A percentile compares a stretch with the other conserved stretches of the same genome.
Evolutionary conservation across 1,140 invertebrate genomes (phyloP).

Genomic region (Drosophila carrolli): DNA sequence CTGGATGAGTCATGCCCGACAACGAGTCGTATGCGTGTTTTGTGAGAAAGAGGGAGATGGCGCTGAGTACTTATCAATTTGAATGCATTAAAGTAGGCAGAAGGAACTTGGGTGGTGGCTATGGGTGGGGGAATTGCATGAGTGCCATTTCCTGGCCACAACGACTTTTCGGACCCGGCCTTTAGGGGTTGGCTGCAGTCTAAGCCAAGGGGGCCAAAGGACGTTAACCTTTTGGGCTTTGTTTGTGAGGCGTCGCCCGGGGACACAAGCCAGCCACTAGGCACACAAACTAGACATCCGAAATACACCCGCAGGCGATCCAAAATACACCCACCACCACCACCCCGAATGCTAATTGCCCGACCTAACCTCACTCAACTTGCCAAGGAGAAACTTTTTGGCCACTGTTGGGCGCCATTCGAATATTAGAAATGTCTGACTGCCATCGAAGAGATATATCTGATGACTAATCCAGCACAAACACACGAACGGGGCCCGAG

Average conservation of each 20-base stretch:
- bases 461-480: conserved; percentile 43
- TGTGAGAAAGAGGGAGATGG: conserved; percentile 4
- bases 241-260: conserved; percentile 14
- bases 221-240: conserved; percentile 44
- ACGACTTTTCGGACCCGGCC: conserved; percentile 14
- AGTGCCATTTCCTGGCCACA: conserved; percentile 33
- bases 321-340: background rate
- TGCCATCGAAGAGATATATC: conserved; percentile 22
- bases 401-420: conserved; percentile 34
- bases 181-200: conserved; percentile 16
- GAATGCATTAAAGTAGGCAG: conserved; percentile 23
- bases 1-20: conserved; percentile 55
- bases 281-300: background rate
- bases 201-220: conserved; percentile 12
- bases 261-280: conserved; percentile 8
- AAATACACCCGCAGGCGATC: background rate
- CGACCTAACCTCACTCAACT: conserved; percentile 35
- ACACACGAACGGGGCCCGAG: background rate
- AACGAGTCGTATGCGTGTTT: conserved; percentile 66
- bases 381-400: background rate
- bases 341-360: conserved; percentile 28
- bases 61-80: conserved; percentile 42
- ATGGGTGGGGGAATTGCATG: conserved; percentile 19
- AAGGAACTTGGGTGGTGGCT: conserved; percentile 5
- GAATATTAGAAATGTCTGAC: conserved; percentile 46